Conservation (phyloP, 2,797 vertebrate genomes). For the Gymnodraco acuticeps region DNA sequence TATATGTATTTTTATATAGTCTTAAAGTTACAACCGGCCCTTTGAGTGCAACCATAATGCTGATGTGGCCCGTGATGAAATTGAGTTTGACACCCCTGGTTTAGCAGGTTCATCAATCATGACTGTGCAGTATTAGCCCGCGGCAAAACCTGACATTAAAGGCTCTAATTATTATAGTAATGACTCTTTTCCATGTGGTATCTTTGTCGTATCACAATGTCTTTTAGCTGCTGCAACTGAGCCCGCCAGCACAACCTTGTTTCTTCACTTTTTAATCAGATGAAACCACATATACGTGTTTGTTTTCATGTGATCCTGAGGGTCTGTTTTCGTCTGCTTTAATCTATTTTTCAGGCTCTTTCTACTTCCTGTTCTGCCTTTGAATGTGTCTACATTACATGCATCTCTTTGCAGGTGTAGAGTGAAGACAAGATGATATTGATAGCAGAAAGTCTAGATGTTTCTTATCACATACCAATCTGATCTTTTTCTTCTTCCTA, state of each 20-base stretch:
- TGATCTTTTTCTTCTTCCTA: not conserved
- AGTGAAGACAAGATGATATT: not conserved
- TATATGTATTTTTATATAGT: no score
- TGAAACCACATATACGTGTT: not conserved
- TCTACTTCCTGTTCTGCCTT: not conserved
- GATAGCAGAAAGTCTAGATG: conserved; percentile 9
- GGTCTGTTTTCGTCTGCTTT: not conserved
- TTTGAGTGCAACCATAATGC: no score
- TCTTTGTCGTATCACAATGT: not conserved
- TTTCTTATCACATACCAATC: conserved; percentile 17
- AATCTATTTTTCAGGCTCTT: not conserved
- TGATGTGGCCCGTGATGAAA: no score
- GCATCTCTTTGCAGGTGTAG: conserved; percentile 2
- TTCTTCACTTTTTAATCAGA: not conserved
- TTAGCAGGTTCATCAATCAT: conserved; percentile 1
- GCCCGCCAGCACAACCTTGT: not conserved
- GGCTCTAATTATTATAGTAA: conserved; percentile 3
- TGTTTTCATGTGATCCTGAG: not conserved
- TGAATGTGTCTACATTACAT: conserved; percentile 17
- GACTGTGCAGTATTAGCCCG: not conserved
- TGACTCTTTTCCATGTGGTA: conserved; percentile 13
- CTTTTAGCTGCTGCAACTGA: not conserved
- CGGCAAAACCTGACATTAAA: not conserved
- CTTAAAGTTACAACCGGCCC: no score
- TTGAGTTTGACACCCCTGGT: no score